A percentile compares a stretch with the other conserved stretches of the same genome.
These are phyloP conservation scores for Mustela nigripes DNA, from an alignment of 2,113 vertebrate genomes.

Conservation along the genomic window DNA sequence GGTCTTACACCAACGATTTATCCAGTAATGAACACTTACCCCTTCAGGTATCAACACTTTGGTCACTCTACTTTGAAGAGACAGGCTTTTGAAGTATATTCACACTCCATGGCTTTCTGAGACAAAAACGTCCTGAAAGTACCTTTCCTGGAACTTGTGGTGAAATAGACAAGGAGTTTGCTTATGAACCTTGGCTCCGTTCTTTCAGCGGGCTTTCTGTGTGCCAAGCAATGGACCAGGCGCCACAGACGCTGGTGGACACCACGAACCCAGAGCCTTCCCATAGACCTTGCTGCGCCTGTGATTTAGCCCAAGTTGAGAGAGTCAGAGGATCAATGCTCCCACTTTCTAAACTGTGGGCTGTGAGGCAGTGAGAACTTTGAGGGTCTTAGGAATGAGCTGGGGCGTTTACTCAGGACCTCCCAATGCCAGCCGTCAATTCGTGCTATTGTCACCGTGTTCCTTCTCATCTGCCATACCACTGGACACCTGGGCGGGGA, in stretches of 20 bases:
- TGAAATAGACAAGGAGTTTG: slow-evolving; percentile 11
- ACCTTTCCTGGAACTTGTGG: slow-evolving; percentile 21
- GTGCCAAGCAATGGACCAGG: background rate
- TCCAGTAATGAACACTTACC: background rate
- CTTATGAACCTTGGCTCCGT: slow-evolving; percentile 1
- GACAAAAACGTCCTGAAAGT: background rate
- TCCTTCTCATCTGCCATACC: background rate
- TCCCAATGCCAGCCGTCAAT: background rate
- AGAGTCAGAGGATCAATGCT: background rate
- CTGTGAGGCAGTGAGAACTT: background rate
- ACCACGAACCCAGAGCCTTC: background rate
- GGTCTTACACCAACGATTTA: background rate
- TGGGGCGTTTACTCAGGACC: background rate
- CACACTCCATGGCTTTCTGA: slow-evolving; percentile 13
- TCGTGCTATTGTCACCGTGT: background rate
- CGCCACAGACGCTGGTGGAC: background rate
- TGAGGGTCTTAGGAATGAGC: background rate
- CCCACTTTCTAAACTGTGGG: background rate
- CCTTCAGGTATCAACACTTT: background rate
- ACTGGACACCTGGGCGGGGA: background rate
- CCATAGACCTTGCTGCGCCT: background rate
- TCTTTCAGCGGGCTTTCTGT: background rate
- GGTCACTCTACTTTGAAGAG: background rate
- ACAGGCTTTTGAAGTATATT: slow-evolving; percentile 17
- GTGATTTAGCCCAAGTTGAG: background rate